Percentiles rank a stretch among this genome's conserved stretches.
These are phyloP conservation scores for Xiphophorus maculatus DNA, from an alignment of 2,113 vertebrate species.

Conservation along the genomic window DNA sequence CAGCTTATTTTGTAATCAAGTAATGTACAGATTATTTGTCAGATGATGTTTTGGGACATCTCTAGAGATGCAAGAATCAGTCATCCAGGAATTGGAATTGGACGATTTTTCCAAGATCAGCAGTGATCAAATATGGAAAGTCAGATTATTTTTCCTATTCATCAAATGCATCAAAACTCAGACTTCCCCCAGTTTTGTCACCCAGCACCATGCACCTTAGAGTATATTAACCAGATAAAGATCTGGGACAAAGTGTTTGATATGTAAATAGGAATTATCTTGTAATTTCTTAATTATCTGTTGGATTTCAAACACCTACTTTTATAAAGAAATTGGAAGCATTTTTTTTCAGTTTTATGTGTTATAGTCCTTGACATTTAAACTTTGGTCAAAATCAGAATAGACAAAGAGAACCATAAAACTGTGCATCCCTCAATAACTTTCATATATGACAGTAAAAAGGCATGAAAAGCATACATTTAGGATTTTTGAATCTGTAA, in stretches of 20 bases:
- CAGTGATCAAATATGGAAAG: neutral
- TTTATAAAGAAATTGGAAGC: neutral
- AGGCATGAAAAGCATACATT: conserved; percentile 2
- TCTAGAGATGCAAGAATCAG: neutral
- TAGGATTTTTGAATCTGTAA: neutral
- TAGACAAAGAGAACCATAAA: neutral
- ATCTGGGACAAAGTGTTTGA: neutral
- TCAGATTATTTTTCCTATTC: neutral
- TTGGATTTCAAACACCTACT: neutral
- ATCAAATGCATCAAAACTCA: neutral
- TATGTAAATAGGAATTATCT: neutral
- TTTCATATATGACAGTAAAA: neutral
- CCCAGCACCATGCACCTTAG: no score
- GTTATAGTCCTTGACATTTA: neutral
- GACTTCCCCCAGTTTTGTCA: neutral
- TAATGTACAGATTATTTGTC: neutral
- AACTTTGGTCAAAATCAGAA: neutral
- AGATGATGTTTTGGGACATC: neutral
- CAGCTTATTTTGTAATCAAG: neutral
- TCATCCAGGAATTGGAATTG: neutral
- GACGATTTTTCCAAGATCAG: neutral
- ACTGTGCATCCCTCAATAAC: neutral
- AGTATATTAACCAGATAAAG: neutral
- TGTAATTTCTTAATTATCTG: neutral
- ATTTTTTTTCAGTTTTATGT: neutral